Base-by-base conservation (phyloP, 2,113 vertebrate genomes). In the Crocuta crocuta region DNA sequence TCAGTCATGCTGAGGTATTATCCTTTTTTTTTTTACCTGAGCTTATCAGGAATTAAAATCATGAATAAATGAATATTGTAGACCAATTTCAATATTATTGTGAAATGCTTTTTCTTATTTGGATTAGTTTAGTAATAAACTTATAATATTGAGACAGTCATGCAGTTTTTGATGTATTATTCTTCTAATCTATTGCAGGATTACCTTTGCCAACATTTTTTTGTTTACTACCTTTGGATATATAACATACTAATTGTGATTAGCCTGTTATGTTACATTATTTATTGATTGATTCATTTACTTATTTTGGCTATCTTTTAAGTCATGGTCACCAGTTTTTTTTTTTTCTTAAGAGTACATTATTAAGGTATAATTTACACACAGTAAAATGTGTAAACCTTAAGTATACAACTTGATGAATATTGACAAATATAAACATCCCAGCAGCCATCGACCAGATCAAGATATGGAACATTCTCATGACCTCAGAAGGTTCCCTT, bases 1-100 rank as follows among this genome's bases (percentile, higher is more conserved):
- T 85, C 73, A 68, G 70, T 85, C 73, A 73, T 74, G 63, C 81
- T 86, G 63, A 95, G 66, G 39, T 26, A 35, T 84, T 28, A 80
- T 68, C 63, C 15, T 95, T 43, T 78, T 24, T 95, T 78, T 92
- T 90, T 55, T 19, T 45, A 87, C 89, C 43, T 87, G 55, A 92
- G 31, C 92, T 92, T 94, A 92, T 88, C 76, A 89, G 31, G 43
- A 55, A 73, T 90, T 63, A 74, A 74, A 73, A 65, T 93, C n/a
- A 73, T 10, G 43, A 79, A 92, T 83, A 94, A 82, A 50, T 96
- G 43, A n/a, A 92, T 65, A 73, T 90, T 89, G 61, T 89, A 95
- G 50, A 82, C 65, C 78, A 84, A 97, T 87, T 83, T 90, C 39
- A 95, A 65, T 50, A 71, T 81, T 70, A 81, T 85, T 87, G 90